Evolutionary conservation across 1,140 invertebrate species (phyloP).

Genomic region (Helicoverpa zea): DNA sequence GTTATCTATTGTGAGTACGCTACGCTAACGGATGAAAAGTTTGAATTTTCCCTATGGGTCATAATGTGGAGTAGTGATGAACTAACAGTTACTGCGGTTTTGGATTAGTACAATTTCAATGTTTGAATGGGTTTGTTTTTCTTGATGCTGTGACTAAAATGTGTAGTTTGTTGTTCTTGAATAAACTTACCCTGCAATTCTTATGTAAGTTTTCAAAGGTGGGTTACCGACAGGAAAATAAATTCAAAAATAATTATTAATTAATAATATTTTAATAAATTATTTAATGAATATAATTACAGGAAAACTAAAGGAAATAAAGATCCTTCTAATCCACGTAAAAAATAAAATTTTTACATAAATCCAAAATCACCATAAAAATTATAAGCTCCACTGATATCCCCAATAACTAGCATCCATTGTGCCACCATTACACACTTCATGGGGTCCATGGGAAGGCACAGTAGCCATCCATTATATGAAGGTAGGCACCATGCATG

Average conservation of each 20-base stretch:
- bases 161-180: too few species aligned
- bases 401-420: neutral
- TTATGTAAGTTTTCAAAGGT: too few species aligned
- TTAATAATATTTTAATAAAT: too few species aligned
- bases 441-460: neutral
- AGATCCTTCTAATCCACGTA: too few species aligned
- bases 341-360: neutral
- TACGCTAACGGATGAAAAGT: conserved; percentile 38
- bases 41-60: conserved; percentile 41
- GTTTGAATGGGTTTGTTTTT: neutral
- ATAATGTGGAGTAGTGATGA: neutral
- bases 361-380: neutral
- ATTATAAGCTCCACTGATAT: neutral
- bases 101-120: neutral
- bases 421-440: conserved; percentile 8
- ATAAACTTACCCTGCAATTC: too few species aligned
- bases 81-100: neutral
- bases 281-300: too few species aligned
- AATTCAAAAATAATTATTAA: too few species aligned
- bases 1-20: neutral
- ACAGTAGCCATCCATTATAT: neutral
- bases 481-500: conserved; percentile 35
- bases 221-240: too few species aligned
- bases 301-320: too few species aligned
- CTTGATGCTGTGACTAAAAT: too few species aligned